Evolutionary conservation across 1,140 invertebrate genomes (phyloP).

Genomic region (Phortica variegata): DNA sequence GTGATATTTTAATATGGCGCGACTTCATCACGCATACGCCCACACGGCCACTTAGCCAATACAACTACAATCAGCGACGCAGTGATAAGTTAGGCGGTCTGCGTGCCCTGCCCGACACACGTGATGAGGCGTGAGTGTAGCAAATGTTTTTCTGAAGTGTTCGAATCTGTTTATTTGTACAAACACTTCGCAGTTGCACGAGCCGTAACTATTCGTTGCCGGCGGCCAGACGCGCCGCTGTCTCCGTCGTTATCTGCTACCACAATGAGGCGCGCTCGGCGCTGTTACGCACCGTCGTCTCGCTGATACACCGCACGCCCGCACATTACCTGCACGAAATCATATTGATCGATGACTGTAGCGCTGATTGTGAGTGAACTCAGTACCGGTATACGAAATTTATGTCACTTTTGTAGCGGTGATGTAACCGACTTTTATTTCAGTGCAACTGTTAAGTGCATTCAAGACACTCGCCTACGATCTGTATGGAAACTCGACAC

Average conservation of each 20-base stretch:
- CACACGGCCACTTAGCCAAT: constrained; percentile 4
- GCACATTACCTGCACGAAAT: constrained; percentile 79
- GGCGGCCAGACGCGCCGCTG: constrained; percentile 37
- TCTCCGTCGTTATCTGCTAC: constrained; percentile 78
- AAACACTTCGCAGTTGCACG: constrained; percentile 15
- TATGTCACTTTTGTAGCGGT: background rate
- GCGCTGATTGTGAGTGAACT: constrained; percentile 63
- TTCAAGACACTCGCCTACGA: background rate
- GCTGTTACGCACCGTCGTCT: constrained; percentile 67
- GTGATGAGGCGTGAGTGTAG: constrained; percentile 19
- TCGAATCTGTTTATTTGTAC: background rate
- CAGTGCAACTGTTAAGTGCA: background rate
- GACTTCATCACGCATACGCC: constrained; percentile 20
- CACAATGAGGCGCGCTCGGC: constrained; percentile 85
- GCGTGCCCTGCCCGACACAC: constrained; percentile 28
- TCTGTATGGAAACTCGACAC: background rate
- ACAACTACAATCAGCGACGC: constrained; percentile 28
- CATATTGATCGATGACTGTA: constrained; percentile 89
- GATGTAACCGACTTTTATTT: too few species aligned
- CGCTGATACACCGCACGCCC: constrained; percentile 81
- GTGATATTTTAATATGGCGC: background rate
- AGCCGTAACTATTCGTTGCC: constrained; percentile 12
- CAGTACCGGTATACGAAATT: background rate
- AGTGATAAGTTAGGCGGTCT: constrained; percentile 25
- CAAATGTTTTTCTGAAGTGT: background rate